phyloP scores from a whole-genome alignment of 2,888 invertebrate genomes.

The Temnothorax ravouxi region DNA sequence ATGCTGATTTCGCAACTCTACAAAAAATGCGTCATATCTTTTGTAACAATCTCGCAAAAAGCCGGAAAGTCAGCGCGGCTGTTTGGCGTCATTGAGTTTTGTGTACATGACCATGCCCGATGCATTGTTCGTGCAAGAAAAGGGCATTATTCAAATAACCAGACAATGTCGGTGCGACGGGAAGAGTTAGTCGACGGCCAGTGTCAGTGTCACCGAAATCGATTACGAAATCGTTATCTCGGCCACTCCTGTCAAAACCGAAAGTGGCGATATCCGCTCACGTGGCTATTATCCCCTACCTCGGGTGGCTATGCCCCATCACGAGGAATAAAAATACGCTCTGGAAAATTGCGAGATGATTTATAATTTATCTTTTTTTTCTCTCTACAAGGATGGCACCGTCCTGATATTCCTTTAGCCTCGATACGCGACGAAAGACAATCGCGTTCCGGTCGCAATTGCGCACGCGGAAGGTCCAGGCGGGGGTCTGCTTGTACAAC shows the following conservation, averaged over 20 bases:
- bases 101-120: slow-evolving; percentile 78
- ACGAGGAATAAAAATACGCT: no score
- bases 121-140: slow-evolving; percentile 75
- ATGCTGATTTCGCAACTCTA: not conserved
- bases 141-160: slow-evolving; percentile 37
- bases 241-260: slow-evolving; percentile 43
- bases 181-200: slow-evolving; percentile 60
- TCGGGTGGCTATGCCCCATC: not conserved
- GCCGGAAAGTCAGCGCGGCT: slow-evolving; percentile 36
- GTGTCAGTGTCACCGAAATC: slow-evolving; percentile 71
- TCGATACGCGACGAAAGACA: not conserved
- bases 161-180: slow-evolving; percentile 60
- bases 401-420: not conserved
- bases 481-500: slow-evolving; percentile 67
- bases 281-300: not conserved
- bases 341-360: not conserved
- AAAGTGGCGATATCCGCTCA: slow-evolving; percentile 24
- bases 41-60: slow-evolving; percentile 37
- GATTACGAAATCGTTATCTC: slow-evolving; percentile 58
- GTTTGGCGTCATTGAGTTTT: slow-evolving; percentile 61
- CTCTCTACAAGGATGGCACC: not conserved
- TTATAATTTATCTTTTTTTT: slow-evolving; percentile 23
- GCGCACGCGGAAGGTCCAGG: slow-evolving; percentile 18
- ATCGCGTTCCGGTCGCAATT: slow-evolving; percentile 6
- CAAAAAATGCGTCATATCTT: slow-evolving; percentile 4